Conservation (phyloP, 1,140 invertebrate genomes). For the Drosophila tani region DNA sequence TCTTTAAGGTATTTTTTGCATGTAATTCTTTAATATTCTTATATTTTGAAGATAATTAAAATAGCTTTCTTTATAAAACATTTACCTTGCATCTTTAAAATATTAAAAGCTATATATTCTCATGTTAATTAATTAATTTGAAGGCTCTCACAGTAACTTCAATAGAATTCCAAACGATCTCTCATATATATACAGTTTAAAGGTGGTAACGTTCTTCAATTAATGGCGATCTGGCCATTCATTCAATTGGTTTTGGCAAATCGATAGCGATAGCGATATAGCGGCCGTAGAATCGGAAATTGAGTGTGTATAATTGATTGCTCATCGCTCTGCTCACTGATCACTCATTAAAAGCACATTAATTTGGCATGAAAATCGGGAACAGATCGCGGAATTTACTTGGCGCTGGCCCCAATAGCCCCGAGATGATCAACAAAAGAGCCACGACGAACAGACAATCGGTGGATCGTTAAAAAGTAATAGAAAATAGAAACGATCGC, state of each 20-base stretch:
- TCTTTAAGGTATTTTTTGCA: too few species aligned
- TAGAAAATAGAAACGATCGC: slow-evolving; percentile 25
- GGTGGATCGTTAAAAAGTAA: slow-evolving; percentile 31
- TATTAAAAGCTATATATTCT: not conserved
- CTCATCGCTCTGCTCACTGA: slow-evolving; percentile 4
- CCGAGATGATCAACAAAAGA: slow-evolving; percentile 21
- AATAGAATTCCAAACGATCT: too few species aligned
- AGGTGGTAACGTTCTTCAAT: not conserved
- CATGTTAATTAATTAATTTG: not conserved
- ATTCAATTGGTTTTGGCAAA: slow-evolving; percentile 25
- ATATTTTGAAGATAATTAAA: too few species aligned
- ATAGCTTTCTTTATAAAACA: not conserved
- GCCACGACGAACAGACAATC: slow-evolving; percentile 18
- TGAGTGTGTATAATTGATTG: slow-evolving; percentile 39
- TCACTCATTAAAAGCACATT: slow-evolving; percentile 58
- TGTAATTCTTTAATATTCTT: too few species aligned
- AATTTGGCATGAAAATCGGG: slow-evolving; percentile 52
- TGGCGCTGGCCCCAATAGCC: slow-evolving; percentile 29
- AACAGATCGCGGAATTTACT: slow-evolving; percentile 15
- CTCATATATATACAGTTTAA: too few species aligned
- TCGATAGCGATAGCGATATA: not conserved
- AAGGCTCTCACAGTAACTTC: not conserved
- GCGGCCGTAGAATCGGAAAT: slow-evolving; percentile 3
- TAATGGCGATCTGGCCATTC: not conserved
- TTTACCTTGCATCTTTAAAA: not conserved